These are phyloP conservation scores for Meleagris gallopavo DNA, from an alignment of 2,113 vertebrate species.

Conservation along the genomic window DNA sequence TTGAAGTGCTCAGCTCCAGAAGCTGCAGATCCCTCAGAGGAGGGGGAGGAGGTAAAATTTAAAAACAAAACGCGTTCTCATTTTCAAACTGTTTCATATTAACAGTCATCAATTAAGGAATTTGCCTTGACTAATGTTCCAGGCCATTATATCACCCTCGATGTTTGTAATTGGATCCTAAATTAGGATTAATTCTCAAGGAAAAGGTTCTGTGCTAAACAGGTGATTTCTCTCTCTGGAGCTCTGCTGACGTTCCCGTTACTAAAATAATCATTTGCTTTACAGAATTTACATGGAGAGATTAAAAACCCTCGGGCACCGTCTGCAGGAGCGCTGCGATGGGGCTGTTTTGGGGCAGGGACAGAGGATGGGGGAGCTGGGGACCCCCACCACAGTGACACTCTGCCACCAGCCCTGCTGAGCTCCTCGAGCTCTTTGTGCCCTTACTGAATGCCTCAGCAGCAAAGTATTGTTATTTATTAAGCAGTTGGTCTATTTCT, in stretches of 20 bases:
- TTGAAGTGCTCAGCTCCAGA: slow-evolving; percentile 64
- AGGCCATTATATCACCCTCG: slow-evolving; percentile 45
- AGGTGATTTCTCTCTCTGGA: slow-evolving; percentile 31
- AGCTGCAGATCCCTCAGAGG: slow-evolving; percentile 63
- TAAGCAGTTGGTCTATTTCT: background rate
- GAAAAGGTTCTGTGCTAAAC: slow-evolving; percentile 27
- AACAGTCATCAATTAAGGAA: slow-evolving; percentile 66
- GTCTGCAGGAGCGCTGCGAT: too few relatives aligned
- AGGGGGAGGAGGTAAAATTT: slow-evolving; percentile 62
- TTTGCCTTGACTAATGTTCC: slow-evolving; percentile 67
- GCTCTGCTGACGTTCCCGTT: background rate
- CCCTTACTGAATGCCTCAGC: background rate
- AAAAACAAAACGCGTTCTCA: slow-evolving; percentile 69
- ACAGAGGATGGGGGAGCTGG: background rate
- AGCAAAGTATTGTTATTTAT: background rate
- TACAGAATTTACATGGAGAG: background rate
- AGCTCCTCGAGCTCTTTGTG: background rate
- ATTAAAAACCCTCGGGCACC: background rate
- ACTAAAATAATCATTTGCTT: background rate
- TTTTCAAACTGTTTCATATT: slow-evolving; percentile 52
- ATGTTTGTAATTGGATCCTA: slow-evolving; percentile 61
- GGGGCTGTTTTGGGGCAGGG: background rate
- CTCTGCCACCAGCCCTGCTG: background rate
- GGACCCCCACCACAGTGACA: background rate
- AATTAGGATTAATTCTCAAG: slow-evolving; percentile 61